Conservation (phyloP, 2,888 invertebrate genomes). For the Ditylenchus weischeri region DNA sequence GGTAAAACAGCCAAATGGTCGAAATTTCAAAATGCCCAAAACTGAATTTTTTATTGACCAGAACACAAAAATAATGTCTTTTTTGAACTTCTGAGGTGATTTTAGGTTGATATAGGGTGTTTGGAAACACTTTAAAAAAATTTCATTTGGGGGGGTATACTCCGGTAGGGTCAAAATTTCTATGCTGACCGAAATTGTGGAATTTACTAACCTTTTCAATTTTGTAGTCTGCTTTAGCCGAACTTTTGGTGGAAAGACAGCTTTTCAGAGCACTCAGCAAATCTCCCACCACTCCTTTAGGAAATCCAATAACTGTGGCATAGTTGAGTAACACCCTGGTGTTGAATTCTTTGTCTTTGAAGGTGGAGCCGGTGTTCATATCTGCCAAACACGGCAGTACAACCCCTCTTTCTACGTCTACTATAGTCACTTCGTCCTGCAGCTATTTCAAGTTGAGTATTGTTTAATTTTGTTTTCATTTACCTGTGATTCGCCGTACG, state of each 20-base stretch:
- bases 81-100: too few species aligned
- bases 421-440: conserved; percentile 33
- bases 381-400: conserved; percentile 29
- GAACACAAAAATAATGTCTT: too few species aligned
- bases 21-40: too few species aligned
- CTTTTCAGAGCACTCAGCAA: conserved; percentile 27
- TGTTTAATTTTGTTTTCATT: neutral
- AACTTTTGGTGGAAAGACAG: conserved; percentile 22
- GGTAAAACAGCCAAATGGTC: too few species aligned
- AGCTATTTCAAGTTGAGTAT: conserved; percentile 1
- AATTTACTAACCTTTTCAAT: conserved; percentile 30
- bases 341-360: conserved; percentile 21
- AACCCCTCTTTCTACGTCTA: conserved; percentile 40
- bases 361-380: conserved; percentile 3
- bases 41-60: too few species aligned
- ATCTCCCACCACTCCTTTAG: conserved; percentile 31
- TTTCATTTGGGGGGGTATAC: too few species aligned
- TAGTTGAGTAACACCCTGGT: conserved; percentile 26
- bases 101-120: too few species aligned
- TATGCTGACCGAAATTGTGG: too few species aligned
- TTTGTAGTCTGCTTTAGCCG: conserved; percentile 31
- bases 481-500: conserved; percentile 15
- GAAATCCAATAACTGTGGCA: conserved; percentile 31
- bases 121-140: too few species aligned
- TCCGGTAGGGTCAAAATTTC: too few species aligned